Evolutionary conservation across 2,113 vertebrate species (phyloP).

Genomic region (mouse (Mus musculus)): GRCm39 chr2:23887001-23887500

Average conservation of each 20-base stretch:
- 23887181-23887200: neutral
- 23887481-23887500: constrained; percentile 4
- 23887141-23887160: neutral
- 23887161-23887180: neutral
- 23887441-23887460: neutral
- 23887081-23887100: too few species aligned
- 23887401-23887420: neutral
- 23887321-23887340: constrained; percentile 49
- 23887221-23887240: constrained; percentile 10
- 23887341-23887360: neutral
- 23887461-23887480: neutral
- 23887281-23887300: neutral
- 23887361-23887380: neutral
- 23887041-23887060: too few species aligned
- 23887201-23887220: neutral
- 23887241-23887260: neutral
- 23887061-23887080: too few species aligned
- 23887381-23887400: neutral
- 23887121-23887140: neutral
- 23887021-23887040: too few species aligned
- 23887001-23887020: too few species aligned
- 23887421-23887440: neutral
- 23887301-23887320: neutral
- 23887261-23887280: neutral
- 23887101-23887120: neutral